These are phyloP conservation scores for Alectura lathami DNA, from an alignment of 2,113 vertebrate genomes.

Conservation along the genomic window DNA sequence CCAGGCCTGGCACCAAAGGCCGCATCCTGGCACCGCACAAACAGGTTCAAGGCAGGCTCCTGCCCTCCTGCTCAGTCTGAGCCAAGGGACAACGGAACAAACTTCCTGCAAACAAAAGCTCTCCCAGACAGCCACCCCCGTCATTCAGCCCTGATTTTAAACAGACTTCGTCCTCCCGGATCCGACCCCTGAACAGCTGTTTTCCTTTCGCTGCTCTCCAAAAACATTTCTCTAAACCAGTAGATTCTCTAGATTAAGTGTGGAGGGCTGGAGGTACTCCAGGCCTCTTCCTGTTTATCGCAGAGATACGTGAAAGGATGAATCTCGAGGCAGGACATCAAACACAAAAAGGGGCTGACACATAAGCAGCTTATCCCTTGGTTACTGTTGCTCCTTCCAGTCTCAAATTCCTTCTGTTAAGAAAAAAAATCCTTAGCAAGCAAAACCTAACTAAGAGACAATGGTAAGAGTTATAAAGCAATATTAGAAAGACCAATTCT, in stretches of 20 bases:
- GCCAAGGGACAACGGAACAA: background rate
- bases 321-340: background rate
- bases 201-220: slow-evolving; percentile 40
- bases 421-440: slow-evolving; percentile 25
- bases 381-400: slow-evolving; percentile 27
- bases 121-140: background rate
- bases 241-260: slow-evolving; percentile 13
- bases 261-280: background rate
- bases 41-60: background rate
- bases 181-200: slow-evolving; percentile 13
- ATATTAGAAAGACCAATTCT: background rate
- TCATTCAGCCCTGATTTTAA: background rate
- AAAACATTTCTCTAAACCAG: slow-evolving; percentile 9
- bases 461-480: slow-evolving; percentile 29
- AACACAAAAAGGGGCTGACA: background rate
- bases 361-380: slow-evolving; percentile 24
- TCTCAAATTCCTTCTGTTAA: slow-evolving; percentile 35
- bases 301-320: background rate
- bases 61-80: background rate
- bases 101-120: background rate
- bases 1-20: background rate
- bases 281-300: slow-evolving; percentile 39
- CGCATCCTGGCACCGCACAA: accelerated
- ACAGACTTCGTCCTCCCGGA: background rate
- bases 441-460: slow-evolving; percentile 41